Percentiles rank a stretch among this genome's conserved stretches.
Conservation (phyloP, 2,888 invertebrate genomes). For the Nasonovia ribisnigri region DNA sequence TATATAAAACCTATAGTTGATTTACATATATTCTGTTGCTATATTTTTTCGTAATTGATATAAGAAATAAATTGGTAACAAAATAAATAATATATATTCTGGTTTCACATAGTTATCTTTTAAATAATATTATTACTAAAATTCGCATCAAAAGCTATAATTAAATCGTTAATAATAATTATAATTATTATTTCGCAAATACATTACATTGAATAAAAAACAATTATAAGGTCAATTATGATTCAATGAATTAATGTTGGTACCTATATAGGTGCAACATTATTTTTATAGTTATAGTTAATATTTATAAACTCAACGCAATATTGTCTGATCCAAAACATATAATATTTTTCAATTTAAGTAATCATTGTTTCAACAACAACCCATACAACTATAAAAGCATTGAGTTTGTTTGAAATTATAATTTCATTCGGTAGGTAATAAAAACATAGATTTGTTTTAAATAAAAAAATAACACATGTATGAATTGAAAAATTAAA, state of each 20-base stretch:
- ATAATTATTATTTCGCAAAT: background rate
- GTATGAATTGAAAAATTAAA: background rate
- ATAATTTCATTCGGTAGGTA: background rate
- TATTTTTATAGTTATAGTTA: background rate
- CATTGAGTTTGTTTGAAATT: too few species aligned
- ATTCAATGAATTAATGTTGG: background rate
- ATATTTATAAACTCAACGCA: background rate
- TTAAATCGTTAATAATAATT: background rate
- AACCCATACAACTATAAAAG: background rate
- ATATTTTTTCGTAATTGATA: background rate
- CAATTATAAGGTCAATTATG: background rate
- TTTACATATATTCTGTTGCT: background rate
- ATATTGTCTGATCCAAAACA: background rate
- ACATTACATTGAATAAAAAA: background rate
- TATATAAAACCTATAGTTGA: background rate
- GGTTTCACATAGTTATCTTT: background rate
- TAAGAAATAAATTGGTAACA: background rate
- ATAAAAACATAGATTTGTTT: background rate
- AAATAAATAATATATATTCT: background rate
- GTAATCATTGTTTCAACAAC: background rate
- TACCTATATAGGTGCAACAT: background rate
- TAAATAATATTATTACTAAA: background rate
- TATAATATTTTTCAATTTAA: background rate
- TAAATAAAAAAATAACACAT: background rate
- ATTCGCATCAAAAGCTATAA: background rate